phyloP scores from a whole-genome alignment of 2,113 vertebrate genomes.

The Neoarius graeffei region DNA sequence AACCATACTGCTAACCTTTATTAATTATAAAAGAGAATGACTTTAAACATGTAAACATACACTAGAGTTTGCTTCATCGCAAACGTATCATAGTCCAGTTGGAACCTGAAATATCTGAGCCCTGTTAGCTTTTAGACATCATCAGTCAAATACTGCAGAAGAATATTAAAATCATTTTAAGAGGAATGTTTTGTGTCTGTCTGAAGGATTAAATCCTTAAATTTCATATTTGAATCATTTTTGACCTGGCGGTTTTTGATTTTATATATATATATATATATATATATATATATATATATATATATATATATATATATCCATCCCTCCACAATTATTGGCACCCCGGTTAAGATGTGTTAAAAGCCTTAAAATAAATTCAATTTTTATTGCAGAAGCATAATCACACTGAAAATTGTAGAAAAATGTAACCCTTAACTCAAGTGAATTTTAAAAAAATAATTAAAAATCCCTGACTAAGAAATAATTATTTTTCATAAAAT shows the following conservation, averaged over 20 bases:
- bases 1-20: conserved; percentile 37
- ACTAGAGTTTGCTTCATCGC: conserved; percentile 47
- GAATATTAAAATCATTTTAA: background rate
- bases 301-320: no score
- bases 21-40: conserved; percentile 19
- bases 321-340: no score
- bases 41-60: conserved; percentile 59
- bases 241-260: background rate
- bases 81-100: conserved; percentile 14
- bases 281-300: no score
- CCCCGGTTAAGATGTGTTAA: no score
- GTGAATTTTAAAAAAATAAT: no score
- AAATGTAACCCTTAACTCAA: no score
- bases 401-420: no score
- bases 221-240: background rate
- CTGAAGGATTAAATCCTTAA: background rate
- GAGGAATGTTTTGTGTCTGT: background rate
- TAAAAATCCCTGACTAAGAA: no score
- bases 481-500: no score
- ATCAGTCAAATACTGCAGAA: conserved; percentile 29
- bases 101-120: conserved; percentile 40
- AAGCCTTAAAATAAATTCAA: no score
- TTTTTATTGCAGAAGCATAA: no score
- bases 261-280: background rate
- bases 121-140: conserved; percentile 36